Evolutionary conservation across 2,113 vertebrate species (phyloP), one percentile per base, ranked within the genome.

Genomic region (Leptosomus discolor): DNA sequence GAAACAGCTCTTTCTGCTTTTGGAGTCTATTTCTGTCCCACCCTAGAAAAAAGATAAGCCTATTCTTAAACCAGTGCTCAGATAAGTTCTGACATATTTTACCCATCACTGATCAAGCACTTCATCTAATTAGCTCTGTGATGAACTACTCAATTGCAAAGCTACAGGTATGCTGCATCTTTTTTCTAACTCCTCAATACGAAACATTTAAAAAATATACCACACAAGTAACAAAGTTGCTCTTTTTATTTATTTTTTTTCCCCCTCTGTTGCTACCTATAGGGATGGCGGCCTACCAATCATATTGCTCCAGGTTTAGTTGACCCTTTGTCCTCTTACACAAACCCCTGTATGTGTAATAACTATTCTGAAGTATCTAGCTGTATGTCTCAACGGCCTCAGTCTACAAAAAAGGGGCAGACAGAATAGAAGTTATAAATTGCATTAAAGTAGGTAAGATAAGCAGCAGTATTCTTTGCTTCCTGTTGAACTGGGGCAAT

Each of bases 101-200:
- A 95, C 86, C 69, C 91, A 92, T 91, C 95, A 94, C 80, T 96
- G 96, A 94, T 92, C 94, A 95, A 95, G 88, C 92, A 91, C 73
- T 97, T 94, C 69, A 95, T 89, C 89, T 97, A 95, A 94, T 96
- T 95, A 96, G 69, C 86, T 92, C 84, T 91, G 86, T 96, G 94
- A 97, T 96, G 93, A 94, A 57, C 86, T 96, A 34, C 73, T 96
- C 92, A 48, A 29, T 93, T 91, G 88, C 51, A 87, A 81, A 94
- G 85, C 76, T 84, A 78, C 88, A 84, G 85, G 76, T 77, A 83
- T 20, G 65, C 54, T 88, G 56, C 27, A 36, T 88, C n/a, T 76
- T 76, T 90, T 63, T 48, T 56, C 37, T 88, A 9, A 68, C 45
- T 81, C 37, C 46, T 92, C 65, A 60, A 36, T 11, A 37, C 18